phyloP scores from a whole-genome alignment of 1,140 invertebrate species.

The Caenorhabditis briggsae region DNA sequence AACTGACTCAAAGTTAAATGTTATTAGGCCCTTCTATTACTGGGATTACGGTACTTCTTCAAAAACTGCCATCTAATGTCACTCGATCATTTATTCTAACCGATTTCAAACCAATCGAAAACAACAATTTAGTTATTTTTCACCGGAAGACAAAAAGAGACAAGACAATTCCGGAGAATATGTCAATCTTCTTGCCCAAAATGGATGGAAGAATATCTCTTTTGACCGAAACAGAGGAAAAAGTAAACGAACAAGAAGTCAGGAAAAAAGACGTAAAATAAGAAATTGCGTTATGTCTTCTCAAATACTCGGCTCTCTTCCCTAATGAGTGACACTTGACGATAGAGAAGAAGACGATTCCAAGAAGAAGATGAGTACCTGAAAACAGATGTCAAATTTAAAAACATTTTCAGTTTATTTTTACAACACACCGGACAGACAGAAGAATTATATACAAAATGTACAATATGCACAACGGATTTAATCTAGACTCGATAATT shows the following conservation, averaged over 20 bases:
- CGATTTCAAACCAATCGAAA: background rate
- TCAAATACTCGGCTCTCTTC: slow-evolving; percentile 19
- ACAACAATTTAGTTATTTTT: background rate
- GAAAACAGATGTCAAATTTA: background rate
- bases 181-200: background rate
- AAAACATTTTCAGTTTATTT: background rate
- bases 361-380: background rate
- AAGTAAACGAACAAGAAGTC: background rate
- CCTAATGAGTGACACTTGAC: slow-evolving; percentile 45
- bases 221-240: background rate
- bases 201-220: too few species aligned
- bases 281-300: slow-evolving; percentile 50
- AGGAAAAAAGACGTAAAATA: slow-evolving; percentile 26
- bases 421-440: background rate
- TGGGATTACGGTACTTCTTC: too few species aligned
- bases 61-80: background rate
- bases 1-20: too few species aligned
- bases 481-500: background rate
- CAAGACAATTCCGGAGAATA: slow-evolving; percentile 9
- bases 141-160: background rate
- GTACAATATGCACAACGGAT: slow-evolving; percentile 19
- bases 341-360: background rate
- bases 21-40: too few species aligned
- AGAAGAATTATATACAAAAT: background rate
- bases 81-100: slow-evolving; percentile 2